Conservation (phyloP, 2,113 vertebrate genomes). For the Labeo catla region DNA sequence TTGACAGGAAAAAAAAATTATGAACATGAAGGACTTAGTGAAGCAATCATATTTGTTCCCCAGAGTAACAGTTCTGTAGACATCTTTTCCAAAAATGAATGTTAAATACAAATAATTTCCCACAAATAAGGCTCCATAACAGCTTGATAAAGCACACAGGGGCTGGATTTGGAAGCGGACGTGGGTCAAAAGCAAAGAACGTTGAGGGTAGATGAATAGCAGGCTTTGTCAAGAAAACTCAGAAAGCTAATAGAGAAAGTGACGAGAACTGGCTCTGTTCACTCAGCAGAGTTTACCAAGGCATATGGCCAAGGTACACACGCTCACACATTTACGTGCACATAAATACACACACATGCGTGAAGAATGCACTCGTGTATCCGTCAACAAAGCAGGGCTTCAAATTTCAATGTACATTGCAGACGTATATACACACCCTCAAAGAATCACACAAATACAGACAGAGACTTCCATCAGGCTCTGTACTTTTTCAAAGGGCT, state of each 20-base stretch:
- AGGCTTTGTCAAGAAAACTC: slow-evolving; percentile 70
- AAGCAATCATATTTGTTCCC: slow-evolving; percentile 57
- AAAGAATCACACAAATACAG: slow-evolving; percentile 36
- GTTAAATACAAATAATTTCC: slow-evolving; percentile 71
- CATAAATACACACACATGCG: slow-evolving; percentile 46
- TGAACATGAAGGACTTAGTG: not conserved
- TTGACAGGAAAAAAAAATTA: not conserved
- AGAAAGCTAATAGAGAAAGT: slow-evolving; percentile 74
- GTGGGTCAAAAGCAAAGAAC: slow-evolving; percentile 67
- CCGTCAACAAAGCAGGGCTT: slow-evolving; percentile 8
- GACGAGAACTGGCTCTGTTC: slow-evolving; percentile 65
- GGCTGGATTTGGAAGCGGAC: slow-evolving; percentile 68
- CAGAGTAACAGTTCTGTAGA: slow-evolving; percentile 55
- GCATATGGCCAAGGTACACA: slow-evolving; percentile 68
- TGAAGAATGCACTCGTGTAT: slow-evolving; percentile 36
- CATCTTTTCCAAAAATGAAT: slow-evolving; percentile 56
- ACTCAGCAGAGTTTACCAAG: slow-evolving; percentile 67
- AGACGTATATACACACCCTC: slow-evolving; percentile 7
- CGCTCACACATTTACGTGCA: slow-evolving; percentile 34
- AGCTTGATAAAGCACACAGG: slow-evolving; percentile 54
- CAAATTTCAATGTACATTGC: slow-evolving; percentile 6
- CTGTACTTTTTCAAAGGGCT: slow-evolving; percentile 36
- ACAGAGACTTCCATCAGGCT: slow-evolving; percentile 42
- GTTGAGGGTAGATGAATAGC: slow-evolving; percentile 70
- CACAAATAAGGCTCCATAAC: slow-evolving; percentile 67